These are phyloP conservation scores for Microctonus brassicae DNA, from an alignment of 2,888 invertebrate genomes.

Conservation along the genomic window DNA sequence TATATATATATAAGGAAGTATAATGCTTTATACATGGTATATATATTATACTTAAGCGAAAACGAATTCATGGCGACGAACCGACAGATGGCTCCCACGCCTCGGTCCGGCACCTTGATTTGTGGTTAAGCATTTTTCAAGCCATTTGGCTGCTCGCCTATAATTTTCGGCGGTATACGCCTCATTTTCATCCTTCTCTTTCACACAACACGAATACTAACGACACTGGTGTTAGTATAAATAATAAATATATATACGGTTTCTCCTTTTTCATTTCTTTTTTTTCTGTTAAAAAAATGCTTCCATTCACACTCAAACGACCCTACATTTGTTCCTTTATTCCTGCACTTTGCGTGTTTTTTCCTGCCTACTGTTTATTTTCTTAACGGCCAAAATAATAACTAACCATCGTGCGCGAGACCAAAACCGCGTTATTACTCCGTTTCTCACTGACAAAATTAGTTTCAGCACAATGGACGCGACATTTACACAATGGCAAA, in stretches of 20 bases:
- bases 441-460: not conserved
- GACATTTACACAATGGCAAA: slow-evolving; percentile 8
- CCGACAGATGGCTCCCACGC: slow-evolving; percentile 57
- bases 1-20: not conserved
- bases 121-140: slow-evolving; percentile 67
- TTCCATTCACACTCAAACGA: slow-evolving; percentile 4
- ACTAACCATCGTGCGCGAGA: slow-evolving; percentile 40
- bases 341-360: slow-evolving; percentile 12
- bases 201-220: not conserved
- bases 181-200: not conserved
- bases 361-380: slow-evolving; percentile 49
- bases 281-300: too few species aligned
- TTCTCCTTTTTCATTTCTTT: slow-evolving; percentile 25
- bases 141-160: slow-evolving; percentile 63
- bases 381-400: slow-evolving; percentile 66
- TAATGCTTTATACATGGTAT: not conserved
- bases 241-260: not conserved
- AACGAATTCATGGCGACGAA: slow-evolving; percentile 35
- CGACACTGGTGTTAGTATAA: not conserved
- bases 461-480: slow-evolving; percentile 1
- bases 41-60: not conserved
- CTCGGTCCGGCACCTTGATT: slow-evolving; percentile 62
- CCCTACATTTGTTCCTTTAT: slow-evolving; percentile 15
- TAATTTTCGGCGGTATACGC: slow-evolving; percentile 52
- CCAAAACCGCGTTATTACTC: not conserved